Evolutionary conservation across 2,888 invertebrate species (phyloP), one percentile per base, ranked within the genome.

Genomic region (Scaptomyza caliginosa): DNA sequence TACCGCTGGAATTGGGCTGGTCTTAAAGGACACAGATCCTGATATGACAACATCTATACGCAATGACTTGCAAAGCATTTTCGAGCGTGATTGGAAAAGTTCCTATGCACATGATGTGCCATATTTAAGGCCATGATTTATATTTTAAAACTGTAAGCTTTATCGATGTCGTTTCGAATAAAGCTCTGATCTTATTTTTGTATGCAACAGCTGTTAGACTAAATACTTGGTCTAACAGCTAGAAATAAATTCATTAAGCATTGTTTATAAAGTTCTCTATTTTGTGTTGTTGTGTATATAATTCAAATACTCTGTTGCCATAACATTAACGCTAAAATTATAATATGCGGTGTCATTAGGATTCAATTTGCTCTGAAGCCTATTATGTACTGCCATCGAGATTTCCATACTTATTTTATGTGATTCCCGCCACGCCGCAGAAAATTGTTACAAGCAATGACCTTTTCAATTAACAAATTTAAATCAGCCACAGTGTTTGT

Each of bases 81-180:
- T 99, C 90, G 93, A 95, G 74, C 93, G 98, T 65, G 98, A 99
- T 90, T 99, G 98, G 98, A 94, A 94, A 86, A 98, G 98, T 0
- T 92, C 94, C 4, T 98, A 96, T 91, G 94, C 97, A 0, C 36
- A 59, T 7, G 11, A 11, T 1, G 8, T 81, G 3, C 2, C 10
- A 13, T 65, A 65, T 54, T 19, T 13, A 34, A 17, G 16, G 32
- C 7, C n/a, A 1, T 11, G 13, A 16, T 21, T n/a, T 24, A 6
- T 8, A 4, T 32, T 26, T 26, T 7, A 10, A 10, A 7, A 23
- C 16, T 17, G 30, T 32, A 26, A 24, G 17, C 36, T 28, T 43
- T 43, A 30, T 30, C 24, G 13, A 19, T 21, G 19, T 16, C 5
- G 13, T 38, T 57, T 45, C 57, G 13, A 71, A 68, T 52, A 71